Conservation (phyloP, 2,888 invertebrate species). For the Drosophila neutralis region DNA sequence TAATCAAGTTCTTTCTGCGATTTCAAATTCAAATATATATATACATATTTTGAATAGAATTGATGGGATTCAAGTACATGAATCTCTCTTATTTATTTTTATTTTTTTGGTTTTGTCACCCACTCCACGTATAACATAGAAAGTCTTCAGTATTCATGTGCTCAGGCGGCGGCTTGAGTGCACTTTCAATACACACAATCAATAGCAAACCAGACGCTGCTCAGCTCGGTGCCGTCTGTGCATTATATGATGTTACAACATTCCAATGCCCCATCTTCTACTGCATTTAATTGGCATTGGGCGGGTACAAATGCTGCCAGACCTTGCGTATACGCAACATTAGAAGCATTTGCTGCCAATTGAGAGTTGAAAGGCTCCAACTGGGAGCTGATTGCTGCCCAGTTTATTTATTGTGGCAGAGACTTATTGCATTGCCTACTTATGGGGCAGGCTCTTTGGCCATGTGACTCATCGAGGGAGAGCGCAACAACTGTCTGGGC, state of each 20-base stretch:
- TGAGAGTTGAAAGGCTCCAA: slow-evolving; percentile 5
- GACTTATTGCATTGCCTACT: slow-evolving; percentile 19
- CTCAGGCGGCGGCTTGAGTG: slow-evolving; percentile 36
- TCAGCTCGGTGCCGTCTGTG: background rate
- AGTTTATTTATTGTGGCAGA: background rate
- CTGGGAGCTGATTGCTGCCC: background rate
- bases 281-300: slow-evolving; percentile 6
- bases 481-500: slow-evolving; percentile 5
- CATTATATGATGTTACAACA: slow-evolving; percentile 1
- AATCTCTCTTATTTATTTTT: background rate
- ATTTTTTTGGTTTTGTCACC: background rate
- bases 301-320: slow-evolving; percentile 6
- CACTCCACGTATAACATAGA: background rate
- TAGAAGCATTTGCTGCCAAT: background rate
- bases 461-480: slow-evolving; percentile 18
- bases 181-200: slow-evolving; percentile 56
- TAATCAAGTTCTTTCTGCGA: background rate
- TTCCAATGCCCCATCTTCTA: background rate
- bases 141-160: background rate
- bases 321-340: slow-evolving; percentile 31
- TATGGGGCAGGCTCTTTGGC: background rate
- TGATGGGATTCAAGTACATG: background rate
- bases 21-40: background rate
- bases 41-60: background rate
- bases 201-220: slow-evolving; percentile 38